Evolutionary conservation across 2,888 invertebrate species (phyloP).

Genomic region (Eurytoma adleriae): DNA sequence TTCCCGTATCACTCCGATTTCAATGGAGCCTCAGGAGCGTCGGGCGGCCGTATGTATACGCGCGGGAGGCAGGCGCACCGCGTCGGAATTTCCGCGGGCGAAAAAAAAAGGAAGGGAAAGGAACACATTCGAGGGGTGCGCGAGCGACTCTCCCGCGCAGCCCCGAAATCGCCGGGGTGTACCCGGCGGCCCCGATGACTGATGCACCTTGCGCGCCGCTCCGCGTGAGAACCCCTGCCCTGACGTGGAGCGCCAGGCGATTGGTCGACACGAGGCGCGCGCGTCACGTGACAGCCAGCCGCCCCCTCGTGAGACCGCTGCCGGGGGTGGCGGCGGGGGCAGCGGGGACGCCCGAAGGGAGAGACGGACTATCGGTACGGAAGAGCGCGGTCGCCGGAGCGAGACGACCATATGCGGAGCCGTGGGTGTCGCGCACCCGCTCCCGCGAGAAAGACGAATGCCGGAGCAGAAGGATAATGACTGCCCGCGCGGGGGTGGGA

Average conservation of each 20-base stretch:
- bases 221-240: constrained; percentile 68
- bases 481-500: background rate
- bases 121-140: background rate
- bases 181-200: constrained; percentile 25
- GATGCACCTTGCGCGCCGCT: constrained; percentile 46
- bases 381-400: constrained; percentile 4
- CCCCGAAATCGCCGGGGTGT: constrained; percentile 16
- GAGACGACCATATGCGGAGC: background rate
- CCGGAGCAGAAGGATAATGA: background rate
- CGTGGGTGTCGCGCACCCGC: background rate
- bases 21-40: constrained; percentile 22
- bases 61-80: background rate
- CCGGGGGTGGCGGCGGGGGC: constrained; percentile 45
- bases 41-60: background rate
- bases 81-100: constrained; percentile 19
- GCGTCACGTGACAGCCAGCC: constrained; percentile 68
- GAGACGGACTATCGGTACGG: constrained; percentile 40
- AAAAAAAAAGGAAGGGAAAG: background rate
- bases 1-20: constrained; percentile 9
- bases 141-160: background rate
- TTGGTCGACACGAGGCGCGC: constrained; percentile 67
- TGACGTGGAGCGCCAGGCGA: constrained; percentile 68
- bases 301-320: constrained; percentile 35
- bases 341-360: constrained; percentile 42
- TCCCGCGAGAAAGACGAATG: background rate